A percentile compares a stretch with the other conserved stretches of the same genome.
Conservation (phyloP, 2,888 invertebrate species). For the Oscheius sp. region DNA sequence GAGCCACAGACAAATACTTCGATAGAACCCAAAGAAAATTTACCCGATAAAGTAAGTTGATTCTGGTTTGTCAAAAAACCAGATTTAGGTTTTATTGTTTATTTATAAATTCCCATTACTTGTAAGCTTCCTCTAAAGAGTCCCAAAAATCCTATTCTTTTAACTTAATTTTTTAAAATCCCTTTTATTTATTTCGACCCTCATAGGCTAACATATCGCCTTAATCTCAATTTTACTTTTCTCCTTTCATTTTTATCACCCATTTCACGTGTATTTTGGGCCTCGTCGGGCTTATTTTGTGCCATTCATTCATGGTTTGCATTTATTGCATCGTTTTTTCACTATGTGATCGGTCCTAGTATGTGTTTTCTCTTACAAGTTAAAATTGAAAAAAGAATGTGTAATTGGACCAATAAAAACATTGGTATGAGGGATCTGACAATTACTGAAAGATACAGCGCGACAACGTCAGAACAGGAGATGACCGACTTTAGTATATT, state of each 20-base stretch:
- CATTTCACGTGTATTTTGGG: too few species aligned
- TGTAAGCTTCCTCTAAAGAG: neutral
- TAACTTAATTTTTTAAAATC: neutral
- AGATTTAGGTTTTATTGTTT: constrained; percentile 3
- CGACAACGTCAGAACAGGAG: too few species aligned
- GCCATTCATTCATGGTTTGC: too few species aligned
- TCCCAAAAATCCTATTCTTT: neutral
- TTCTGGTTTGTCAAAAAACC: neutral
- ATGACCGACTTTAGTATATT: too few species aligned
- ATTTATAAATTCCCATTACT: neutral
- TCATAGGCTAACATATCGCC: neutral
- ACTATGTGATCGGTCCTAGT: too few species aligned
- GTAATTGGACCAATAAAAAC: too few species aligned
- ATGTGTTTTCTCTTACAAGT: too few species aligned
- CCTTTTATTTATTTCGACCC: neutral
- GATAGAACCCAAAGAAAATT: constrained; percentile 1
- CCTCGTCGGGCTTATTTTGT: too few species aligned
- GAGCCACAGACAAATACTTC: neutral
- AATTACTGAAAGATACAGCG: too few species aligned
- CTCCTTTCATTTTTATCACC: neutral
- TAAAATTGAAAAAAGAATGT: too few species aligned
- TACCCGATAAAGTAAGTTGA: constrained; percentile 20
- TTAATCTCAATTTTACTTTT: neutral
- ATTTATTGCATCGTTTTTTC: too few species aligned
- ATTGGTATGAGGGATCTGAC: too few species aligned